phyloP scores from a whole-genome alignment of 2,113 vertebrate genomes.

The Alligator sinensis region DNA sequence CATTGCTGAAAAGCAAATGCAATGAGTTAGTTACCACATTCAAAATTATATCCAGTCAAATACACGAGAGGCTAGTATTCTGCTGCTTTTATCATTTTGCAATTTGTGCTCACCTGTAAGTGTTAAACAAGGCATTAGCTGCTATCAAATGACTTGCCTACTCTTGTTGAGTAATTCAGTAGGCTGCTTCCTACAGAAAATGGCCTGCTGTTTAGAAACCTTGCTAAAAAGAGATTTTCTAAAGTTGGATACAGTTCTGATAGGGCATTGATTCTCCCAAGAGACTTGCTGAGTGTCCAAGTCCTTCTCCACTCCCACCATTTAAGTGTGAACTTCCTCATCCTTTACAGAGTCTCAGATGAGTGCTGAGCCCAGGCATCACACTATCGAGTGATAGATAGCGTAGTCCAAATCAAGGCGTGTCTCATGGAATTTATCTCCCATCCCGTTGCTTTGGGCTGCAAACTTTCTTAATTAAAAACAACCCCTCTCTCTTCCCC shows the following conservation, averaged over 20 bases:
- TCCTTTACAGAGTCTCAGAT: slow-evolving; percentile 37
- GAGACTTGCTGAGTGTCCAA: background rate
- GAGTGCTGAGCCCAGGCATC: slow-evolving; percentile 53
- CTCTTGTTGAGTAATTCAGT: background rate
- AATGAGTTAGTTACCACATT: slow-evolving; percentile 25
- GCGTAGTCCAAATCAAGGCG: slow-evolving; percentile 29
- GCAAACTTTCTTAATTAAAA: slow-evolving; percentile 73
- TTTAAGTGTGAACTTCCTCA: background rate
- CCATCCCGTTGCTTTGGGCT: slow-evolving; percentile 79
- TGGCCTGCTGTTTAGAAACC: background rate
- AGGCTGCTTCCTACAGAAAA: slow-evolving; percentile 19
- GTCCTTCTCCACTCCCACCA: background rate
- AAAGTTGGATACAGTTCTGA: slow-evolving; percentile 5
- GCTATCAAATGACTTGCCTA: slow-evolving; percentile 17
- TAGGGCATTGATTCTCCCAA: background rate
- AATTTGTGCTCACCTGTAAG: background rate
- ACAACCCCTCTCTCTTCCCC: slow-evolving; percentile 80
- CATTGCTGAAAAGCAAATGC: slow-evolving; percentile 34
- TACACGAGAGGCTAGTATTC: background rate
- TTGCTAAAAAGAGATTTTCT: background rate
- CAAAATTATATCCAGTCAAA: background rate
- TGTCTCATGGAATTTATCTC: slow-evolving; percentile 75
- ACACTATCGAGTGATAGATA: slow-evolving; percentile 20
- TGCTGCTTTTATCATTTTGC: background rate
- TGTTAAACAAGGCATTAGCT: background rate